Base-by-base conservation (phyloP, 2,113 vertebrate genomes). In the Petrocephalus zakoni region DNA sequence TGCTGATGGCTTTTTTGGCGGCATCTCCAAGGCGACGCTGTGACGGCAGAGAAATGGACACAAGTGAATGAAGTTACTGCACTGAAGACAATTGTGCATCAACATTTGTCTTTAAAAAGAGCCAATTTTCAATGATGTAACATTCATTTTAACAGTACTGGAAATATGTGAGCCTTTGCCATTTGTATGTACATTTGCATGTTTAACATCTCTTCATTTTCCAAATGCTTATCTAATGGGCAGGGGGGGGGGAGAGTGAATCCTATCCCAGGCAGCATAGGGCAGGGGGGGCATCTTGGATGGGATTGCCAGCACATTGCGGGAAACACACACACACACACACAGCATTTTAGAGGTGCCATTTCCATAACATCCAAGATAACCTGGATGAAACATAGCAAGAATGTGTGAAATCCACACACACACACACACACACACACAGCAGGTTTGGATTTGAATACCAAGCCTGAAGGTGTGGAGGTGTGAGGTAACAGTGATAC, bases 21-120 rank as follows among this genome's bases (percentile, higher is more conserved):
- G 98, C 98, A 92, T 99, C 98, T 90, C 98, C 98, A 68, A 99
- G 97, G 42, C 97, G 97, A 92, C 98, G 97, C 98, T 99, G 90
- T 90, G 88, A 85, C 46, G 2, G 78, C 0, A 91, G 5, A 56
- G 22, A 90, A 8, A 90, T 37, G 29, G 86, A 34, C 25, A 81
- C 22, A 87, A 47, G 49, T 68, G 53, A 88, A 52, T 55, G n/a
- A 25, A 53, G 25, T n/a, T 11, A 55, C 34, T 25, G 42, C 17
- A 64, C 51, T 49, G 51, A 85, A 85, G 10, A 83, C 10, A 0
- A 10, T 75, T 75, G 13, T 55, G 53, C 10, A 15, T 15, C 53
- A 29, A 75, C 29, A 75, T 37, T 6, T 19, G 34, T 42, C 29
- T 75, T 75, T 6, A 78, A 78, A 78, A 42, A 75, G 29, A 75